Evolutionary conservation across 2,113 vertebrate species (phyloP).

Genomic region (Varanus komodoensis): DNA sequence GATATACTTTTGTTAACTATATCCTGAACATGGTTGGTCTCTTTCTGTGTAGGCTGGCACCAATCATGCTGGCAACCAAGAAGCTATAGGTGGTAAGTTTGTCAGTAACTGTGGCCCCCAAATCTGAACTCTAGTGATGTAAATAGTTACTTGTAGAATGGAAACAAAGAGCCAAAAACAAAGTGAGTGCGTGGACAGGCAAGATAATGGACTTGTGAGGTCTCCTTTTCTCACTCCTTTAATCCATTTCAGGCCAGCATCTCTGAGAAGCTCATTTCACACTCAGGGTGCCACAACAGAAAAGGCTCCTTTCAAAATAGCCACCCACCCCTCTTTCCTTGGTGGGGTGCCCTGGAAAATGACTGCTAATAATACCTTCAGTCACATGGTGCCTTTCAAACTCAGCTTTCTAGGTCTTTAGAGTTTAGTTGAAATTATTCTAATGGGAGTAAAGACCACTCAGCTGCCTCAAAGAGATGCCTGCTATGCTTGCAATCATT

Average conservation of each 20-base stretch:
- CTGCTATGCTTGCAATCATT: background rate
- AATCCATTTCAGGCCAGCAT: background rate
- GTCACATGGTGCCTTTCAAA: background rate
- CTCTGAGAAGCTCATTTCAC: too few relatives aligned
- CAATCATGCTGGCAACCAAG: constrained; percentile 61
- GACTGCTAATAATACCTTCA: background rate
- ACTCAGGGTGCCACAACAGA: too few relatives aligned
- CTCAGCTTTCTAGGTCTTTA: background rate
- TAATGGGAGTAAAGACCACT: background rate
- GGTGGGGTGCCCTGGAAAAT: too few relatives aligned
- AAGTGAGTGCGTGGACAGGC: too few relatives aligned
- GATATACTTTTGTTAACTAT: background rate
- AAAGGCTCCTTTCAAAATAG: too few relatives aligned
- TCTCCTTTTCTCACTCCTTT: background rate
- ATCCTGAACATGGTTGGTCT: constrained; percentile 31
- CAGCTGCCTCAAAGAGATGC: background rate
- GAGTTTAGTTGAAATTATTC: background rate
- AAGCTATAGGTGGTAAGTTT: constrained; percentile 50
- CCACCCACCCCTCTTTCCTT: too few relatives aligned
- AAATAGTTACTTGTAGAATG: background rate
- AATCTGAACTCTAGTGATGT: background rate
- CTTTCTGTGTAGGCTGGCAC: constrained; percentile 61
- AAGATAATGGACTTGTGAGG: too few relatives aligned
- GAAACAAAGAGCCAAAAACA: background rate
- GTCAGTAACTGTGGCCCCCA: too few relatives aligned